Base-by-base conservation (phyloP, 2,797 vertebrate species). In the Hafferia zeledoni region DNA sequence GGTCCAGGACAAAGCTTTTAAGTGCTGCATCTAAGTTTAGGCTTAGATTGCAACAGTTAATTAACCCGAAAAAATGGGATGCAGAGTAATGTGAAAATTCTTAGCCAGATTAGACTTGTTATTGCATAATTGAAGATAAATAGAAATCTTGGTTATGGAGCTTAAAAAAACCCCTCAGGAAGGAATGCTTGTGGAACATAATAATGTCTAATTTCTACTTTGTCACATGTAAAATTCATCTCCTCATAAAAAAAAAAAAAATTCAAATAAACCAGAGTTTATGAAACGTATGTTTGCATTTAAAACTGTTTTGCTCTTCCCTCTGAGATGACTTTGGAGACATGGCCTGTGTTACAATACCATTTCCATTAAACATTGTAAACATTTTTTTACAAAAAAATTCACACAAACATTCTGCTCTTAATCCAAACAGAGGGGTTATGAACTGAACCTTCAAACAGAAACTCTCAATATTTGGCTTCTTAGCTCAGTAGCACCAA, bases 391-490 rank as follows among this genome's bases (percentile, higher is more conserved):
- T 39, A 22, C 87, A 83, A 49, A 93, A 94, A 94, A 94, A 94
- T n/a, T 92, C 90, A 94, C 93, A 86, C 88, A 83, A 94, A 96
- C 95, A 90, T 70, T 90, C 82, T 70, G 39, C 78, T 96, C 88
- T 76, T 91, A 76, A 37, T 95, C 94, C 78, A 85, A 94, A 88
- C n/a, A 92, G 70, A 74, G 67, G 89, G 96, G 88, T 94, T 92
- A 94, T 39, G 94, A 96, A 98, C 97, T 85, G 96, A 97, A 90
- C 94, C 96, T 97, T 96, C 96, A 97, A 96, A 96, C 94, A 95
- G 94, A 96, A 92, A 94, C 86, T 95, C 94, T 90, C 95, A 96
- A 74, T 97, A 94, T 97, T 97, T 97, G 95, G 90, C 94, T 95
- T 89, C 81, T 95, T 95, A 91, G 88, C 94, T 96, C 97, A 90